Evolutionary conservation across 2,113 vertebrate species (phyloP), one percentile per base, ranked within the genome.

Genomic region (Rana temporaria): DNA sequence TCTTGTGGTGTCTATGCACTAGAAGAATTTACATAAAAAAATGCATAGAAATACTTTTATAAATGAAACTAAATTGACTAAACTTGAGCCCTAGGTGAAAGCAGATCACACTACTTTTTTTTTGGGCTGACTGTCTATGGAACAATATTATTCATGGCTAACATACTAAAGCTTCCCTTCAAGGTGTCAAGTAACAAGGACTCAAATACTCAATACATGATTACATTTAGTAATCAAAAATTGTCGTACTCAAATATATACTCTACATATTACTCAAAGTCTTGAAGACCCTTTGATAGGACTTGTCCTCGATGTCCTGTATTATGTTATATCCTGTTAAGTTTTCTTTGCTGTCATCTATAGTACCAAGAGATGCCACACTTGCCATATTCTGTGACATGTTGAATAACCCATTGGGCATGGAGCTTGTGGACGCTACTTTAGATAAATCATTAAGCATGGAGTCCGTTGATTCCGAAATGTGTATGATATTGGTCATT

Each of bases 271-370:
- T 88, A 1, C 81, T 93, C 18, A 93, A 67, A 70, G 91, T 90
- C 79, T 91, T 85, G 0, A 91, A 48, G 6, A 92, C 90, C 72
- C 91, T 93, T 79, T 77, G 88, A 18, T 92, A 90, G 2, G 91
- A 87, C 0, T 14, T 55, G 9, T 92, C 89, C 9, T 52, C 86
- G 0, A 38, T 2, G 69, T 80, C 62, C 0, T 85, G 68, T 42
- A 15, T 64, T 82, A n/a, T 0, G 0, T 56, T 4, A 14, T 88
- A 88, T 59, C 92, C 92, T 0, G 87, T 86, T 8, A 88, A 85
- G 67, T 92, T 89, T 57, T 81, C 89, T 5, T 88, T 90, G 53
- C 85, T 94, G 56, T 94, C 77, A 0, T 91, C 93, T 0, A 89
- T 86, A 0, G 93, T 92, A 0, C 83, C 91, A 1, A 92, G 86